Evolutionary conservation across 1,140 invertebrate species (phyloP).

Genomic region (Drosophila yakuba): DNA sequence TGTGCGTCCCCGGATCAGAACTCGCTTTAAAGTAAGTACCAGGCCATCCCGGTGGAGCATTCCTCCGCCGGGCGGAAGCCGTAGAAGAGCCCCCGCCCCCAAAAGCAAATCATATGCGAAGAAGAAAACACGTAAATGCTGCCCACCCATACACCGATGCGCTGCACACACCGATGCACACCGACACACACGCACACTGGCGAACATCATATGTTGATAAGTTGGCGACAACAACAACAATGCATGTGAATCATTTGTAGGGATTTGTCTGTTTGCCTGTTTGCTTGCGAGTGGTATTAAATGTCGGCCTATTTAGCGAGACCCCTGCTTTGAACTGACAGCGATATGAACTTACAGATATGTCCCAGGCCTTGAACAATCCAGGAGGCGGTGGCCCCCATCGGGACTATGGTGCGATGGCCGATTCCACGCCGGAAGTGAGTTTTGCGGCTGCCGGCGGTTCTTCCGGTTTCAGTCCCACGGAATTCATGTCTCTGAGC

Average conservation of each 20-base stretch:
- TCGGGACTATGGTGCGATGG: constrained; percentile 86
- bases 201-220: constrained; percentile 58
- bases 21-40: constrained; percentile 63
- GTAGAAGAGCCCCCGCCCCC: constrained; percentile 40
- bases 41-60: constrained; percentile 32
- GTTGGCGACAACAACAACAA: constrained; percentile 40
- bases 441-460: constrained; percentile 84
- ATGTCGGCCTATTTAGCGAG: constrained; percentile 52
- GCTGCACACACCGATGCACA: constrained; percentile 6
- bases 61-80: constrained; percentile 51
- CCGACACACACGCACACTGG: constrained; percentile 17
- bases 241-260: constrained; percentile 74
- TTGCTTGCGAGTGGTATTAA: constrained; percentile 55
- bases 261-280: constrained; percentile 47
- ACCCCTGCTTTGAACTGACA: constrained; percentile 52
- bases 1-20: constrained; percentile 52
- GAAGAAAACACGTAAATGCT: constrained; percentile 33
- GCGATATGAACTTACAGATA: constrained; percentile 25
- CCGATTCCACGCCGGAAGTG: constrained; percentile 86
- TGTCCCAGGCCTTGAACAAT: constrained; percentile 75
- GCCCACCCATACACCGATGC: constrained; percentile 21
- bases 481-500: constrained; percentile 90
- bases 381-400: constrained; percentile 46
- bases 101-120: constrained; percentile 13
- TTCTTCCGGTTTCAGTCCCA: constrained; percentile 88